phyloP scores from a whole-genome alignment of 2,113 vertebrate species.

The Phyllopteryx taeniolatus region DNA sequence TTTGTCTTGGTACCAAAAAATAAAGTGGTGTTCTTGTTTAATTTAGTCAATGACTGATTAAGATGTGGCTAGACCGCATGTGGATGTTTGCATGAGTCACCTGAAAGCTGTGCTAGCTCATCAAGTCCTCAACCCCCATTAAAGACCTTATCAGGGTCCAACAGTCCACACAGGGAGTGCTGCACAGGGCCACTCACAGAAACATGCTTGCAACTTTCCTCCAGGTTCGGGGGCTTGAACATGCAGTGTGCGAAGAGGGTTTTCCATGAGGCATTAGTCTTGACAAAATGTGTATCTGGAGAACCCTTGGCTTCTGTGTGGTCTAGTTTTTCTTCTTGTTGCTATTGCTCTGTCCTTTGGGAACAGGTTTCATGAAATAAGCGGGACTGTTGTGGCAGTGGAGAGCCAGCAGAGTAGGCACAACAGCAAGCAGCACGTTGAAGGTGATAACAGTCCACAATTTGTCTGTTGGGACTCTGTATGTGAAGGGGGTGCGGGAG shows the following conservation, averaged over 20 bases:
- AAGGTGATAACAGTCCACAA: constrained; percentile 73
- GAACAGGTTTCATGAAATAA: constrained; percentile 74
- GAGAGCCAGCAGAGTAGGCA: constrained; percentile 75
- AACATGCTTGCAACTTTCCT: constrained; percentile 29
- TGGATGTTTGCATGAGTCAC: constrained; percentile 36
- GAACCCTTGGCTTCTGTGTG: constrained; percentile 7
- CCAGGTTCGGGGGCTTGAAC: constrained; percentile 16
- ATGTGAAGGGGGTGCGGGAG: constrained; percentile 86
- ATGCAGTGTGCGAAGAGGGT: constrained; percentile 13
- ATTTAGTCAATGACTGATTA: not conserved
- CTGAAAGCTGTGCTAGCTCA: constrained; percentile 27
- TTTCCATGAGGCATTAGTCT: constrained; percentile 25
- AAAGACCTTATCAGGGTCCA: constrained; percentile 63
- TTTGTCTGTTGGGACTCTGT: constrained; percentile 82
- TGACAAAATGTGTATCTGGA: constrained; percentile 17
- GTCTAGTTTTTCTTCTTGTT: constrained; percentile 80
- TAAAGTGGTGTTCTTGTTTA: not conserved
- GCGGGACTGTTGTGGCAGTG: constrained; percentile 75
- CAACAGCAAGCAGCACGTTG: constrained; percentile 75
- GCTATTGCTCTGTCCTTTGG: constrained; percentile 23
- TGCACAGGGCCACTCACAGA: constrained; percentile 22
- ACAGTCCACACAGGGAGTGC: constrained; percentile 60
- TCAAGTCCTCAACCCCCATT: constrained; percentile 37
- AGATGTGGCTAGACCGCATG: not conserved
- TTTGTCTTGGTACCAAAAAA: not conserved